Evolutionary conservation across 2,888 invertebrate genomes (phyloP), one percentile per base, ranked within the genome.

Genomic region (Diaphora mendica): DNA sequence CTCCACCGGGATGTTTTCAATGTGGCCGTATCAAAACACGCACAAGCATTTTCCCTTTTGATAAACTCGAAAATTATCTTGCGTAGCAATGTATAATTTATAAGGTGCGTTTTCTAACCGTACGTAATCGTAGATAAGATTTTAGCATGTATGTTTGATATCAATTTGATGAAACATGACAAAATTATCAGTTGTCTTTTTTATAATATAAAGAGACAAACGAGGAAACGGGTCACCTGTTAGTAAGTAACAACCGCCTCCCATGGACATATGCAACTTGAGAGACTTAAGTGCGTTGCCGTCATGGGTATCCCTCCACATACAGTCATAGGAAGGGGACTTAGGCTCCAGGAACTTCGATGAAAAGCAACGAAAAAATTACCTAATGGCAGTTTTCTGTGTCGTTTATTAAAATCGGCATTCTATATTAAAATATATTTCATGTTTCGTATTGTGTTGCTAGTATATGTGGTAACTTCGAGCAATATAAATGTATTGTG

Each of bases 31-130:
- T 72, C 73, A 75, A 77, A 82, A 74, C 69, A 76, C 75, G 71
- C 74, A 72, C 62, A 78, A 82, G 73, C 68, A 78, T 82, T 82
- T 82, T 77, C 82, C 71, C 68, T 82, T 77, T 82, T 78, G 79
- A 74, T 71, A 84, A 73, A 74, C 71, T 51, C 68, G 65, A 75
- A 78, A 82, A 78, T 79, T 77, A 77, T 84, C 75, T 64, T 44
- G 59, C 68, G 65, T 73, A 76, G 68, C 77, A 80, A 82, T 79
- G 69, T 76, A 75, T 75, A 79, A 79, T 67, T 81, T 79, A 59
- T 69, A 75, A 67, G 77, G 80, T 77, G 74, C n/a, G n/a, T n/a
- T n/a, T n/a, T n/a, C n/a, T n/a, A n/a, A n/a, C n/a, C n/a, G n/a
- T n/a, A n/a, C n/a, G n/a, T n/a, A n/a, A n/a, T n/a, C n/a, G n/a